Evolutionary conservation across 2,797 vertebrate genomes (phyloP), one percentile per base, ranked within the genome.

Genomic region (Momotus momota): DNA sequence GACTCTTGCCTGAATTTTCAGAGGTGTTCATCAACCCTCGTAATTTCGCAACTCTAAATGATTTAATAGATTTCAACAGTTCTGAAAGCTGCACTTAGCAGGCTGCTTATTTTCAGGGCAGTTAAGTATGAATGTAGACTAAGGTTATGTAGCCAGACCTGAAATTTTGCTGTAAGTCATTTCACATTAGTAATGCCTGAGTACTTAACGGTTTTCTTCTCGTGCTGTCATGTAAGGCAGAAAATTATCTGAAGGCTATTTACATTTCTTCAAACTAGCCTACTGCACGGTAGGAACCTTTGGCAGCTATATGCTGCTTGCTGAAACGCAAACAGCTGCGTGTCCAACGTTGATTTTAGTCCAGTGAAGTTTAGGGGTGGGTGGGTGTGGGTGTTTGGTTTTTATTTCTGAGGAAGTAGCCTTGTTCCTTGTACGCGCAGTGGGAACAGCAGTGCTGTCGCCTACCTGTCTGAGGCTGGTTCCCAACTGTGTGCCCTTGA

Each of bases 371-470:
- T 65, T 2, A 69, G 73, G 18, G 48, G 45, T 33, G 21, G 9
- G 33, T 43, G 48, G 18, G 48, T 48, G 48, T 48, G 48, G 10
- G 11, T 48, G 48, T 25, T 91, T 23, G 21, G 13, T 12, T 67
- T 77, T 57, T 61, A 1, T 29, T 70, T 79, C 41, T 46, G 14
- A 73, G 66, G 66, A 35, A 73, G 64, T 2, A 65, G 46, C 27
- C 51, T 43, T 20, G 26, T 31, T 83, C 54, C 43, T 49, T 0
- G 0, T 31, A 5, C 0, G 6, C 38, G 55, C 67, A 46, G 43
- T 25, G 71, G 64, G 35, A 86, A 9, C 14, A 70, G 74, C 67
- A 26, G 27, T 31, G 64, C 60, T 82, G 55, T 11, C 27, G 33
- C 46, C 16, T 1, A 49, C 55, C 20, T 8, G 7, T 14, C 38